Evolutionary conservation across 1,140 invertebrate genomes (phyloP).

Genomic region (Lycorma delicatula): DNA sequence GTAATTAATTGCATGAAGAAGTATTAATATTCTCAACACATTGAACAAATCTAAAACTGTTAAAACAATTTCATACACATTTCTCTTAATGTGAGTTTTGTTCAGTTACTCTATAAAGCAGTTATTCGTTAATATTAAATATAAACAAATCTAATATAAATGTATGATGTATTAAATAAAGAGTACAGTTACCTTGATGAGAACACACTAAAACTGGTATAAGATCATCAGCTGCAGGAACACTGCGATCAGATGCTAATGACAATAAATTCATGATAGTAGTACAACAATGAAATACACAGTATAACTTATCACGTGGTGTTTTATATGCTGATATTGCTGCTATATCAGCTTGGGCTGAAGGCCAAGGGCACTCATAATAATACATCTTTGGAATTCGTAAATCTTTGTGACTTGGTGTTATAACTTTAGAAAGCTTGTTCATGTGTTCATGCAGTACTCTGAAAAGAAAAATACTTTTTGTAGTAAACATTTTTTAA

Average conservation of each 20-base stretch:
- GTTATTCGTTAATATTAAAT: no score
- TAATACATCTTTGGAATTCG: slow-evolving; percentile 72
- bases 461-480: slow-evolving; percentile 41
- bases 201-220: slow-evolving; percentile 91
- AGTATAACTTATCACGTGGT: slow-evolving; percentile 87
- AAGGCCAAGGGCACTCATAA: slow-evolving; percentile 94
- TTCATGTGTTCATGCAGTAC: slow-evolving; percentile 82
- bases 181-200: slow-evolving; percentile 76
- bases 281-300: slow-evolving; percentile 75
- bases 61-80: no score
- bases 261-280: slow-evolving; percentile 90
- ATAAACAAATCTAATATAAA: no score
- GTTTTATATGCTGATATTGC: slow-evolving; percentile 91
- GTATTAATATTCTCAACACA: no score
- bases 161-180: no score
- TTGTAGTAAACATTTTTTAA: not conserved
- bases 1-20: no score
- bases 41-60: no score
- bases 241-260: slow-evolving; percentile 63
- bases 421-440: slow-evolving; percentile 70
- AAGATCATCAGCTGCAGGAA: slow-evolving; percentile 92
- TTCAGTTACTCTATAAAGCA: no score
- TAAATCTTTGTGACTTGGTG: slow-evolving; percentile 72
- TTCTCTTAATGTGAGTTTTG: no score
- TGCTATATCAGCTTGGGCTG: slow-evolving; percentile 87